Percentiles rank a stretch among this genome's conserved stretches.
Evolutionary conservation across 2,113 vertebrate genomes (phyloP).

Genomic region (Anolis carolinensis): DNA sequence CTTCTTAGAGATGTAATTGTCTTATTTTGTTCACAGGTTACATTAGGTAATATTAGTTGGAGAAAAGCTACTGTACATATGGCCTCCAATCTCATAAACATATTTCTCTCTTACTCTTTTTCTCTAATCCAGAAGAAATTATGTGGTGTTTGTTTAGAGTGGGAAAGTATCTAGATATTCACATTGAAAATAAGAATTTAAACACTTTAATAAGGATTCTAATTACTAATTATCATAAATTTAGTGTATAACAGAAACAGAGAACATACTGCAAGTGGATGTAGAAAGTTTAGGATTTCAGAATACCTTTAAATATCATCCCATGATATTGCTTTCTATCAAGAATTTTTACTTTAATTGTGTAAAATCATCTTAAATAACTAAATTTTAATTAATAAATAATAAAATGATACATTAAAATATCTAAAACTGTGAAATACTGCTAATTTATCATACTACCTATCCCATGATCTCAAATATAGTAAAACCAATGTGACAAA

Average conservation of each 20-base stretch:
- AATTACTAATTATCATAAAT: not conserved
- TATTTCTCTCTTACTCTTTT: no score
- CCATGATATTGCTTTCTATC: not conserved
- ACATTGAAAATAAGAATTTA: no score
- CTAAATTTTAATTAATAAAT: not conserved
- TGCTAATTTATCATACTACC: not conserved
- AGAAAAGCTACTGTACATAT: slow-evolving; percentile 41
- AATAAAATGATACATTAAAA: not conserved
- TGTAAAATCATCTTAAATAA: not conserved
- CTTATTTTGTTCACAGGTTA: slow-evolving; percentile 51
- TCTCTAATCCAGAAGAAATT: no score
- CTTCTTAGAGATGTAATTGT: slow-evolving; percentile 56
- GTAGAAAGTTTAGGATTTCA: slow-evolving; percentile 5
- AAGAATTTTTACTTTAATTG: not conserved
- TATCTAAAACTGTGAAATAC: slow-evolving; percentile 6
- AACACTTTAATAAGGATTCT: no score
- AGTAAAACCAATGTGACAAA: no score
- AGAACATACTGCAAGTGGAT: slow-evolving; percentile 24
- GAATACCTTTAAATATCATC: not conserved
- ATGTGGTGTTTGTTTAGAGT: no score
- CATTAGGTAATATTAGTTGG: slow-evolving; percentile 53
- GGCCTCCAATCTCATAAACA: no score
- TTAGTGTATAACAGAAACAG: not conserved
- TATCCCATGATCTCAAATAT: no score
- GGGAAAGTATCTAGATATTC: not conserved